Evolutionary conservation across 2,797 vertebrate genomes (phyloP).

Genomic region (Ambastaia sidthimunki): DNA sequence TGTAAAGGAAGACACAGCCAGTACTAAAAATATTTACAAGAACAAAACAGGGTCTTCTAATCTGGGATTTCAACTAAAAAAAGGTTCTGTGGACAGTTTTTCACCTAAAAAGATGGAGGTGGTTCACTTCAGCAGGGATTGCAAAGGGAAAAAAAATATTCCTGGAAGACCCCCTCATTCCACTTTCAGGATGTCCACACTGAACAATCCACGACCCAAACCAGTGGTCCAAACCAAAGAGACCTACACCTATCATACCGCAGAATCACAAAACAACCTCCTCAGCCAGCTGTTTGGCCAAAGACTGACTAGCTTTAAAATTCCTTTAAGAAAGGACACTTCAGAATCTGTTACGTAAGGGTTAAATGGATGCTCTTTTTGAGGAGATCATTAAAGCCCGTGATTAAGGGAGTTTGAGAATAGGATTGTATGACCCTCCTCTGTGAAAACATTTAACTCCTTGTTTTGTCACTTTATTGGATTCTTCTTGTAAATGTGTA

Average conservation of each 20-base stretch:
- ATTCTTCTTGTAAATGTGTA: conserved; percentile 82
- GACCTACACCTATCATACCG: conserved; percentile 85
- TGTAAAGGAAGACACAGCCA: conserved; percentile 81
- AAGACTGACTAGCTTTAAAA: conserved; percentile 98
- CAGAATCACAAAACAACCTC: conserved; percentile 95
- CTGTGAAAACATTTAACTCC: conserved; percentile 83
- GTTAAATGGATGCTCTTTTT: conserved; percentile 77
- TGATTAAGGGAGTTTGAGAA: conserved; percentile 83
- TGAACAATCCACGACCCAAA: conserved; percentile 78
- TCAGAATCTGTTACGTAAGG: conserved; percentile 87
- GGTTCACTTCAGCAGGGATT: conserved; percentile 78
- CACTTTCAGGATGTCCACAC: conserved; percentile 82
- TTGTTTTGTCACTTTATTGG: conserved; percentile 84
- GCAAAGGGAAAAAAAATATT: conserved; percentile 82
- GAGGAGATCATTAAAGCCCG: conserved; percentile 71
- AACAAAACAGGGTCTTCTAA: conserved; percentile 70
- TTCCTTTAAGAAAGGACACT: conserved; percentile 94
- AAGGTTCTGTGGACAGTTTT: conserved; percentile 76
- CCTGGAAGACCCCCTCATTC: conserved; percentile 79
- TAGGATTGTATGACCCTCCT: conserved; percentile 90
- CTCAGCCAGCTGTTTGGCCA: conserved; percentile 98
- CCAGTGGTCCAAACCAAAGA: conserved; percentile 78
- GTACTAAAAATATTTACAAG: conserved; percentile 82
- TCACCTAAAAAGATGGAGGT: conserved; percentile 81
- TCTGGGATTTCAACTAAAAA: conserved; percentile 77